Evolutionary conservation across 2,113 vertebrate genomes (phyloP).

Genomic region (Amia ocellicauda): DNA sequence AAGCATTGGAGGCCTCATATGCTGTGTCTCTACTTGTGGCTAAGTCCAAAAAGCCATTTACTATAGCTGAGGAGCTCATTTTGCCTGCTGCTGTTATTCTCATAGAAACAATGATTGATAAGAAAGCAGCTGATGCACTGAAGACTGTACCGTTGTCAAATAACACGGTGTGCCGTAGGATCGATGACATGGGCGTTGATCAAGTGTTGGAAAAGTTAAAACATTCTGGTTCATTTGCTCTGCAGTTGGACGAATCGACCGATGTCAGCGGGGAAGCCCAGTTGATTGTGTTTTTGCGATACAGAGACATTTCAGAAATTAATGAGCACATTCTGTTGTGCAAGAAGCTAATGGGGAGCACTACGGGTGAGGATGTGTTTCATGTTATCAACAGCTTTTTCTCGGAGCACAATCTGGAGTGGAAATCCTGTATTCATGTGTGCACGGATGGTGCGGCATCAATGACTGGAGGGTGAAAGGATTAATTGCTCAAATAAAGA

Average conservation of each 20-base stretch:
- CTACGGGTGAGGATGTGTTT: neutral
- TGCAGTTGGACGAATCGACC: conserved; percentile 21
- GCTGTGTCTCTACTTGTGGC: conserved; percentile 19
- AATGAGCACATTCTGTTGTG: conserved; percentile 3
- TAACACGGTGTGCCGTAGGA: conserved; percentile 9
- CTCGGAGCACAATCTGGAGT: neutral
- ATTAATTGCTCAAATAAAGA: neutral
- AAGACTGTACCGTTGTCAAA: conserved; percentile 18
- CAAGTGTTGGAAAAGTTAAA: conserved; percentile 19
- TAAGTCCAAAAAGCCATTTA: conserved; percentile 17
- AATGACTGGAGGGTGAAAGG: neutral
- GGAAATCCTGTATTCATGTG: neutral
- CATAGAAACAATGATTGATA: conserved; percentile 19
- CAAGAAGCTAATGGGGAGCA: neutral
- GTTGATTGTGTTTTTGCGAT: neutral
- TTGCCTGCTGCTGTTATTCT: conserved; percentile 16
- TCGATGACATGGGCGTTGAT: conserved; percentile 16
- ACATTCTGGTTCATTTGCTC: conserved; percentile 9
- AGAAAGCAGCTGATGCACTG: conserved; percentile 17
- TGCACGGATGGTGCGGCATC: neutral
- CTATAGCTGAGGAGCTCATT: conserved; percentile 14
- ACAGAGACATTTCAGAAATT: neutral
- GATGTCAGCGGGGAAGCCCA: conserved; percentile 24
- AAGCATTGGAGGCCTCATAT: conserved; percentile 24
- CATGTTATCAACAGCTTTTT: neutral